These are phyloP conservation scores for Sparus aurata DNA, from an alignment of 2,797 vertebrate species.

Conservation along the genomic window DNA sequence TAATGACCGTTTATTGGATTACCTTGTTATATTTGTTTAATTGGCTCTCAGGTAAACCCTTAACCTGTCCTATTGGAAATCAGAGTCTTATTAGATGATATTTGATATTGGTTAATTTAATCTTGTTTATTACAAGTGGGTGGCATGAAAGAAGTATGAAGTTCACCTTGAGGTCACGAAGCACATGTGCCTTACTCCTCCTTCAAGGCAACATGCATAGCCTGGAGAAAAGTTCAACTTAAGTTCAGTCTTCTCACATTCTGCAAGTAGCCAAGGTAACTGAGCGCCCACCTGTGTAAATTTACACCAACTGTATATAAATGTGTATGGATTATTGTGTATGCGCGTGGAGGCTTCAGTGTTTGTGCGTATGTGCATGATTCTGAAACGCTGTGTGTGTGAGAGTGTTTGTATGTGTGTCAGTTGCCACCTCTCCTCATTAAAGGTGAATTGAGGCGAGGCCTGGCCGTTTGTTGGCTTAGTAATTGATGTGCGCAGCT, in stretches of 20 bases:
- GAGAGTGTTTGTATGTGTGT: slow-evolving; percentile 2
- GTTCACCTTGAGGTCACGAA: slow-evolving; percentile 21
- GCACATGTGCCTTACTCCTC: not conserved
- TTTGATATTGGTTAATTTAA: slow-evolving; percentile 39
- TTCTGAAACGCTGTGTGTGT: not conserved
- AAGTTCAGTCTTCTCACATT: not conserved
- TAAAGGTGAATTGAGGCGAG: slow-evolving; percentile 80
- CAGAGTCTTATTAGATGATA: slow-evolving; percentile 42
- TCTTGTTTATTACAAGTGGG: slow-evolving; percentile 30
- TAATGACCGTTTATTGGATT: slow-evolving; percentile 70
- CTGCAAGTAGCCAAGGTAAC: not conserved
- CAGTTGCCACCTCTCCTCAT: slow-evolving; percentile 73
- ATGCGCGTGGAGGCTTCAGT: not conserved
- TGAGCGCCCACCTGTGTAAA: not conserved
- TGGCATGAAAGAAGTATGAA: slow-evolving; percentile 10
- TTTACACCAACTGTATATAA: not conserved
- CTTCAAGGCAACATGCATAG: not conserved
- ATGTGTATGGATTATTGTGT: slow-evolving; percentile 6
- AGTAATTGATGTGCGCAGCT: slow-evolving; percentile 82
- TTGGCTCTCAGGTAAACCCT: slow-evolving; percentile 61
- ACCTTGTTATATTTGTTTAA: slow-evolving; percentile 65
- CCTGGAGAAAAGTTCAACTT: not conserved
- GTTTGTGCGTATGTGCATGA: not conserved
- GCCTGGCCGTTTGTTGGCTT: slow-evolving; percentile 62
- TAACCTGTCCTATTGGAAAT: slow-evolving; percentile 40